A percentile compares a stretch with the other conserved stretches of the same genome.
Conservation (phyloP, 2,888 invertebrate genomes). For the Tetranychus truncatus region DNA sequence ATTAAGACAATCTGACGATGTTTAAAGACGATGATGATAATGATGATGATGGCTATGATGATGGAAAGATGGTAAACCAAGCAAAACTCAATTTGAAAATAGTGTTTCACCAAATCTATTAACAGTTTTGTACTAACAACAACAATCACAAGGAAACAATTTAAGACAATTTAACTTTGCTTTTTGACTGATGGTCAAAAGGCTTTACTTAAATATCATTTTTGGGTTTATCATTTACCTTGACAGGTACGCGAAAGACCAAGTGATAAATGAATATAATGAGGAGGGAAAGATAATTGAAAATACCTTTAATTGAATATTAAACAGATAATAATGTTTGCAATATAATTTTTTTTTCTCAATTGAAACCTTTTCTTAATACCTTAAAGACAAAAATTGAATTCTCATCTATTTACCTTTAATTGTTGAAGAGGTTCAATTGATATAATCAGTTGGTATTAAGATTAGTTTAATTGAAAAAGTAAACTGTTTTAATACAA, state of each 20-base stretch:
- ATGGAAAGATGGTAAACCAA: not conserved
- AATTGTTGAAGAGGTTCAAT: too few species aligned
- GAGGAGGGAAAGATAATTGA: not conserved
- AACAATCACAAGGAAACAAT: not conserved
- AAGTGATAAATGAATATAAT: not conserved
- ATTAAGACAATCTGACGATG: not conserved
- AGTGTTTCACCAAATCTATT: not conserved
- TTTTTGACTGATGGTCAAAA: not conserved
- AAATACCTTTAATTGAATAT: not conserved
- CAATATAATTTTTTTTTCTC: too few species aligned
- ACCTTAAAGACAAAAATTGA: too few species aligned
- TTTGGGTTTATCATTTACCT: too few species aligned
- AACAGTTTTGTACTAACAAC: not conserved
- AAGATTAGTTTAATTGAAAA: too few species aligned
- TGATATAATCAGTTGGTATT: too few species aligned
- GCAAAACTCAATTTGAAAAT: not conserved
- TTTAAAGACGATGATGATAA: not conserved
- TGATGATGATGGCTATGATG: too few species aligned
- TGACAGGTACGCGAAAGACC: not conserved
- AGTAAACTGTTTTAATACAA: too few species aligned
- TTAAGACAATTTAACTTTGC: not conserved
- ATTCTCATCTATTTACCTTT: too few species aligned
- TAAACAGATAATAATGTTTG: not conserved
- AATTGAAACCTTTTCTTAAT: too few species aligned
- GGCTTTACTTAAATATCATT: not conserved